phyloP scores from a whole-genome alignment of 1,140 invertebrate genomes.

The Leguminivora glycinivorella region DNA sequence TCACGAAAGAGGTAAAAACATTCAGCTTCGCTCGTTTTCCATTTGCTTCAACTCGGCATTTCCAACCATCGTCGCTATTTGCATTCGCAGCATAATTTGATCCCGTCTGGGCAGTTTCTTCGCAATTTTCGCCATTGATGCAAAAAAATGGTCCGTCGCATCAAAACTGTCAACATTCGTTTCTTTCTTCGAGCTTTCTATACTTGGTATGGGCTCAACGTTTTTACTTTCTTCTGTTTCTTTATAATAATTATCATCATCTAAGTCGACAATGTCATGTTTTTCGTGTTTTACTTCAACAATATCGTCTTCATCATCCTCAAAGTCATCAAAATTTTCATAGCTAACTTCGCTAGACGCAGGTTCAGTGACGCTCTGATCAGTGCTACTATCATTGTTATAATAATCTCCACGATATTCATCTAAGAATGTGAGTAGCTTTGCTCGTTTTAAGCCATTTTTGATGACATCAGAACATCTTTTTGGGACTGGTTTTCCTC shows the following conservation, averaged over 20 bases:
- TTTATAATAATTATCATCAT: background rate
- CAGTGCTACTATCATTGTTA: background rate
- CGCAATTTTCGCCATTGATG: background rate
- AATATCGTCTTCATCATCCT: background rate
- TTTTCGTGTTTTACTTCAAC: background rate
- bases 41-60: conserved; percentile 1
- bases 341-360: background rate
- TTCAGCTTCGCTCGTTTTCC: background rate
- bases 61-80: conserved; percentile 3
- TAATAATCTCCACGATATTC: background rate
- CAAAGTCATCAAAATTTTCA: background rate
- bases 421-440: background rate
- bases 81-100: conserved; percentile 6
- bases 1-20: background rate
- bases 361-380: background rate
- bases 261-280: background rate
- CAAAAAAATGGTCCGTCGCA: conserved; percentile 4
- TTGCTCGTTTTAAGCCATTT: conserved; percentile 3
- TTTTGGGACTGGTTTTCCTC: background rate
- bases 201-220: background rate
- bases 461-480: background rate
- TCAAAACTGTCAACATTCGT: background rate
- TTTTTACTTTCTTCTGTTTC: background rate
- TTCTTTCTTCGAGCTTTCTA: background rate
- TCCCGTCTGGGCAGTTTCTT: conserved; percentile 3